Percentiles rank a stretch among this genome's conserved stretches.
Conservation (phyloP, 2,113 vertebrate genomes). For the Poeciliopsis retropinna region DNA sequence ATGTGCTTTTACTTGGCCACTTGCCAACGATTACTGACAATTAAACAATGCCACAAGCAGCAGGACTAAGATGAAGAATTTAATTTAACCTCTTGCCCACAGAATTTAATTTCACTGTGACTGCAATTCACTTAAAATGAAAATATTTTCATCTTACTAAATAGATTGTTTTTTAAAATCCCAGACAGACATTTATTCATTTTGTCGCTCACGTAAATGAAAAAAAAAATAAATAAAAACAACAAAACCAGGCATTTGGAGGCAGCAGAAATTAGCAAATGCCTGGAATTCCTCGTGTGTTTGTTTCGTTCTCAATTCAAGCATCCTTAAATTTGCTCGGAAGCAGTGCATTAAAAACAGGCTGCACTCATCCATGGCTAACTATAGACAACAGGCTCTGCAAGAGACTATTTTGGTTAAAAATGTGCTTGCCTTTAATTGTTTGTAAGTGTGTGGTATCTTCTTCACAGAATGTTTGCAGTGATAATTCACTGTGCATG, state of each 20-base stretch:
- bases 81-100: slow-evolving; percentile 39
- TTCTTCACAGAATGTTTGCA: slow-evolving; percentile 56
- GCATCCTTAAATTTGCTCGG: slow-evolving; percentile 32
- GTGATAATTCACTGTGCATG: slow-evolving; percentile 55
- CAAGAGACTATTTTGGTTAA: slow-evolving; percentile 16
- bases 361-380: slow-evolving; percentile 15
- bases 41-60: slow-evolving; percentile 27
- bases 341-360: slow-evolving; percentile 20
- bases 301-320: slow-evolving; percentile 43
- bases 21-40: slow-evolving; percentile 40
- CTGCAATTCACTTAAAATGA: slow-evolving; percentile 41
- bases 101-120: slow-evolving; percentile 30
- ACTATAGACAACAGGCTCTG: slow-evolving; percentile 21
- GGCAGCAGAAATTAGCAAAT: slow-evolving; percentile 45
- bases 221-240: slow-evolving; percentile 1
- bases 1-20: slow-evolving; percentile 22
- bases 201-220: slow-evolving; percentile 39
- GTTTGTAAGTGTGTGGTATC: slow-evolving; percentile 48
- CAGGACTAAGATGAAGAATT: slow-evolving; percentile 32
- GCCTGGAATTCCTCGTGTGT: slow-evolving; percentile 19
- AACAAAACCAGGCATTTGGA: slow-evolving; percentile 10
- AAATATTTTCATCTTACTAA: slow-evolving; percentile 39
- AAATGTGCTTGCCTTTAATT: slow-evolving; percentile 34
- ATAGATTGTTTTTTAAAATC: slow-evolving; percentile 45
- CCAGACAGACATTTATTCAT: slow-evolving; percentile 38